phyloP scores from a whole-genome alignment of 2,797 vertebrate genomes.

The Coluber constrictor region DNA sequence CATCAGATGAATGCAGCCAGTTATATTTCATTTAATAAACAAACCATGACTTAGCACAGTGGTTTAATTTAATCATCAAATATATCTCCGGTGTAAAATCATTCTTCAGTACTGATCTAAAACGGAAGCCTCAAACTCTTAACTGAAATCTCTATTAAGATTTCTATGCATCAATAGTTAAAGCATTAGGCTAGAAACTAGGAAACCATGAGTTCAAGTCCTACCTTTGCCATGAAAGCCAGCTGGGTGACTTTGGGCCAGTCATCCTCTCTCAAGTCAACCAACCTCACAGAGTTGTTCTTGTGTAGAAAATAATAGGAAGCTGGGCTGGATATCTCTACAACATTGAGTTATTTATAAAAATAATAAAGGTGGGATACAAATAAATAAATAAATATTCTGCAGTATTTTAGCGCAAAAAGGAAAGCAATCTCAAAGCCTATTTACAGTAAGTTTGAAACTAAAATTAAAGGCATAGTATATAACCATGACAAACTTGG shows the following conservation, averaged over 20 bases:
- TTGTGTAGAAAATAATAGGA: not conserved
- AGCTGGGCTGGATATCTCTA: not conserved
- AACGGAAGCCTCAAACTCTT: not conserved
- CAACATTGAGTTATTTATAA: not conserved
- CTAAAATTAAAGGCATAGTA: not conserved
- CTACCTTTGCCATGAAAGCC: not conserved
- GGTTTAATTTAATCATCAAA: not conserved
- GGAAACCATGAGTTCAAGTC: not conserved
- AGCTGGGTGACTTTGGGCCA: not conserved
- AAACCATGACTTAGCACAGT: not conserved
- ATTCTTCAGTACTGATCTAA: not conserved
- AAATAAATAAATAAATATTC: not conserved
- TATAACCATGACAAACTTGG: not conserved
- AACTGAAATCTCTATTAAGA: not conserved
- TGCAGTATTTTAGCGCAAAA: not conserved
- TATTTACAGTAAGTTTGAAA: not conserved
- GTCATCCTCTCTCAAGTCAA: not conserved
- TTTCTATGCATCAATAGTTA: not conserved
- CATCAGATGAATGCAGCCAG: not conserved
- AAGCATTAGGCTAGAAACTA: not conserved
- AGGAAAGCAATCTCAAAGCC: not conserved
- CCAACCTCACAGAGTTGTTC: not conserved
- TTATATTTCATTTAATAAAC: not conserved
- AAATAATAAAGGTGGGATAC: not conserved
- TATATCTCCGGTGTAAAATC: not conserved